A percentile compares a stretch with the other conserved stretches of the same genome.
Conservation (phyloP, 2,113 vertebrate genomes). For the Amblyornis subalaris region DNA sequence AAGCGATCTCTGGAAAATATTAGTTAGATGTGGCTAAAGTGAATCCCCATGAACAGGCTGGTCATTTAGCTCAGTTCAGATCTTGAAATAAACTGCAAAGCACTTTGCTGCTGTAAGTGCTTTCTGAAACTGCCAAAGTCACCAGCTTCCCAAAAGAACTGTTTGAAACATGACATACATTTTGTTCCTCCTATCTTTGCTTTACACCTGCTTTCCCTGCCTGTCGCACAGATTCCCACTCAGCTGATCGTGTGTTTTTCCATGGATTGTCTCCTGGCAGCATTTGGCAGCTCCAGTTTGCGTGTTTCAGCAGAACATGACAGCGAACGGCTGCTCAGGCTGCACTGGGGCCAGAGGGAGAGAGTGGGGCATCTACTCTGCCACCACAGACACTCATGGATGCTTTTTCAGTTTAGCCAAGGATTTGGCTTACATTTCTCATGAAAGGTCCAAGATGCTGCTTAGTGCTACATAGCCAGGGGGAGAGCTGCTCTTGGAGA, state of each 20-base stretch:
- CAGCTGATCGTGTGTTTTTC: neutral
- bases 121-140: neutral
- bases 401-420: neutral
- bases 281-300: neutral
- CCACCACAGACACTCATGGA: neutral
- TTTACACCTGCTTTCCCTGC: neutral
- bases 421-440: neutral
- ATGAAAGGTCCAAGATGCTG: neutral
- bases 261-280: neutral
- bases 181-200: neutral
- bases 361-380: neutral
- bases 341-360: neutral
- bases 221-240: neutral
- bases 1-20: neutral
- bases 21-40: neutral
- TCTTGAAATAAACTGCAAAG: neutral
- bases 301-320: neutral
- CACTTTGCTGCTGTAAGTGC: neutral
- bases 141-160: neutral
- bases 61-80: neutral
- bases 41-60: neutral
- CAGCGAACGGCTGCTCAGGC: neutral
- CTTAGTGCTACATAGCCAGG: neutral
- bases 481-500: neutral
- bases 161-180: neutral